Evolutionary conservation across 1,140 invertebrate genomes (phyloP), one percentile per base, ranked within the genome.

Genomic region (Zaprionus camerounensis): DNA sequence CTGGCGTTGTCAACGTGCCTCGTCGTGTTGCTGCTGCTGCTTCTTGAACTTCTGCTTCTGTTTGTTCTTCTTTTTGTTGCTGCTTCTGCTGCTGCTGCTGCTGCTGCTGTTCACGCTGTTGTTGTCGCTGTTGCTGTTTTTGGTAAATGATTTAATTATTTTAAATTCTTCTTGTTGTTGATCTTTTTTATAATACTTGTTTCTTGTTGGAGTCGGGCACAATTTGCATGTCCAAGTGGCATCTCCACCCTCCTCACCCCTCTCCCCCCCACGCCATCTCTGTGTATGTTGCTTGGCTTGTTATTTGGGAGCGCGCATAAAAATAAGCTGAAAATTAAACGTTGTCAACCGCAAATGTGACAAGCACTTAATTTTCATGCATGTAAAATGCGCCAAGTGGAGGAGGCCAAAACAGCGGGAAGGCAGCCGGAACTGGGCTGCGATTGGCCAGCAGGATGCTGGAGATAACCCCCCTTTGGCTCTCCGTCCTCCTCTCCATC

Each of bases 301-400:
- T 77, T 77, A 73, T 77, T 77, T 73, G 62, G 78, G 57, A 63
- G 71, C 61, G 64, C 56, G 67, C 78, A 78, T 84, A 76, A 71
- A 78, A 81, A 83, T 73, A 78, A 66, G 83, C 74, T 72, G 78
- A 78, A 87, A 81, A 81, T 83, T 81, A 88, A 87, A 82, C 71
- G 77, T 73, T 81, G 77, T 87, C 83, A 81, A 80, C 83, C 83
- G 80, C 80, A 87, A 87, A 82, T 82, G 77, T 82, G 83, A 87
- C 83, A 87, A 87, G 83, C 80, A 87, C 83, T 80, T 80, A 80
- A 87, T 87, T 87, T 82, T 87, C 83, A 77, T 78, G 76, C 81
- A 86, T 79, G 82, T 79, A 85, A 85, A 85, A 69, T 73, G 82
- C 68, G 82, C 68, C 70, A 81, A 84, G 79, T 77, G 74, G 59